Percentiles rank a stretch among this genome's conserved stretches.
phyloP scores from a whole-genome alignment of 2,797 vertebrate genomes.

The Acanthiza pusilla region DNA sequence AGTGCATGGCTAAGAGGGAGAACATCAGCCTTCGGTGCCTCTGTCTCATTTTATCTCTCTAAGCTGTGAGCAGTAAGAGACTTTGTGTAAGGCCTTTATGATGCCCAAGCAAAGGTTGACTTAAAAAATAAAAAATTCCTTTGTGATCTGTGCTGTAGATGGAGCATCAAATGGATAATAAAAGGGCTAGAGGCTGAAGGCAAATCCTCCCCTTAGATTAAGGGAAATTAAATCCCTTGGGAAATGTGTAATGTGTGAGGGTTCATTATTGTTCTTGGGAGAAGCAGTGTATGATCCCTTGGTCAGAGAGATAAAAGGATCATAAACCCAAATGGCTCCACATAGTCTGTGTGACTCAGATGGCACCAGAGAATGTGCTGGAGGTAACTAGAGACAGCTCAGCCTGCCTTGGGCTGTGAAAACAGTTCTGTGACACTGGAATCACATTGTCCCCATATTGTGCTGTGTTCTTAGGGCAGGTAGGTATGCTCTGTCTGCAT shows the following conservation, averaged over 20 bases:
- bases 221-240: constrained; percentile 36
- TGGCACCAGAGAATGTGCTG: not conserved
- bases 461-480: not conserved
- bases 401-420: not conserved
- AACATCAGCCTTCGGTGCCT: not conserved
- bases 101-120: constrained; percentile 14
- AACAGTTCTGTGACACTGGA: not conserved
- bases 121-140: constrained; percentile 23
- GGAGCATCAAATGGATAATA: constrained; percentile 33
- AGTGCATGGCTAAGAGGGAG: not conserved
- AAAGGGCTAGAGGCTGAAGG: constrained; percentile 13
- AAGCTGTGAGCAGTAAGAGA: not conserved
- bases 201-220: constrained; percentile 39
- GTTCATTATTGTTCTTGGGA: constrained; percentile 32
- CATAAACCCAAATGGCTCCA: not conserved
- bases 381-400: not conserved
- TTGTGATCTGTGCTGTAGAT: constrained; percentile 19
- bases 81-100: not conserved
- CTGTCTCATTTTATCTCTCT: not conserved
- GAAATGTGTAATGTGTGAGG: not conserved
- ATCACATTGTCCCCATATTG: not conserved
- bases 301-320: constrained; percentile 31
- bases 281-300: not conserved
- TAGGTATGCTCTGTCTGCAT: not conserved
- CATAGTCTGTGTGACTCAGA: not conserved